Conservation (phyloP, 2,888 invertebrate species). For the Drosophila acutilabella region DNA sequence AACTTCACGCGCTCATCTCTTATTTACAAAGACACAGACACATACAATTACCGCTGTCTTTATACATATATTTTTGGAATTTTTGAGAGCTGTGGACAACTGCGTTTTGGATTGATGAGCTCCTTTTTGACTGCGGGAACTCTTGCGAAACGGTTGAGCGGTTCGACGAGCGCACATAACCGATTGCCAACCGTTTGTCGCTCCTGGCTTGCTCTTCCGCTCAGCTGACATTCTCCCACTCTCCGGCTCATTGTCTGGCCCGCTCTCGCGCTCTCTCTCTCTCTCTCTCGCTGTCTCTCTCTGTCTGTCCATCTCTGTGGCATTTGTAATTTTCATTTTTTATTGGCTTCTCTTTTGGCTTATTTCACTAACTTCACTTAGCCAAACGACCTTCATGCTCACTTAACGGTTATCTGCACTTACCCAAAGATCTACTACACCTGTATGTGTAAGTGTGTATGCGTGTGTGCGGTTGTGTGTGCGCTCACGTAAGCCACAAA, state of each 20-base stretch:
- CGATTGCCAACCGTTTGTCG: constrained; percentile 62
- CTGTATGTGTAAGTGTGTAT: constrained; percentile 10
- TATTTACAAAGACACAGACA: background rate
- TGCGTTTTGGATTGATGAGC: constrained; percentile 58
- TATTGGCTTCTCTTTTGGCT: constrained; percentile 40
- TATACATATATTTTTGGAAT: background rate
- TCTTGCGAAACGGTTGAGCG: constrained; percentile 72
- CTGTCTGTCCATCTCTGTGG: constrained; percentile 27
- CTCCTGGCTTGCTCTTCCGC: constrained; percentile 35
- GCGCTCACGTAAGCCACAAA: constrained; percentile 61
- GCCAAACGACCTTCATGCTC: constrained; percentile 77
- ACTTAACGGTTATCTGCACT: constrained; percentile 69
- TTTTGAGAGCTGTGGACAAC: constrained; percentile 30
- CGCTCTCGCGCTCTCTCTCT: background rate
- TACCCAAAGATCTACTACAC: constrained; percentile 44
- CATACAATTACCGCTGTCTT: background rate
- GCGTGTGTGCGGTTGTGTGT: constrained; percentile 22
- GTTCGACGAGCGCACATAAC: constrained; percentile 46
- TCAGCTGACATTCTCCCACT: constrained; percentile 9
- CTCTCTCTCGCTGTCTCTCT: constrained; percentile 3
- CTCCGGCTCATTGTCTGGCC: background rate
- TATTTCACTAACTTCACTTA: constrained; percentile 55
- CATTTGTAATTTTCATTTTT: constrained; percentile 19
- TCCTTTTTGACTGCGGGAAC: constrained; percentile 57
- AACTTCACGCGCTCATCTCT: constrained; percentile 37